Percentiles rank a stretch among this genome's conserved stretches.
Evolutionary conservation across 2,888 invertebrate genomes (phyloP).

Genomic region (Andrena camellia): DNA sequence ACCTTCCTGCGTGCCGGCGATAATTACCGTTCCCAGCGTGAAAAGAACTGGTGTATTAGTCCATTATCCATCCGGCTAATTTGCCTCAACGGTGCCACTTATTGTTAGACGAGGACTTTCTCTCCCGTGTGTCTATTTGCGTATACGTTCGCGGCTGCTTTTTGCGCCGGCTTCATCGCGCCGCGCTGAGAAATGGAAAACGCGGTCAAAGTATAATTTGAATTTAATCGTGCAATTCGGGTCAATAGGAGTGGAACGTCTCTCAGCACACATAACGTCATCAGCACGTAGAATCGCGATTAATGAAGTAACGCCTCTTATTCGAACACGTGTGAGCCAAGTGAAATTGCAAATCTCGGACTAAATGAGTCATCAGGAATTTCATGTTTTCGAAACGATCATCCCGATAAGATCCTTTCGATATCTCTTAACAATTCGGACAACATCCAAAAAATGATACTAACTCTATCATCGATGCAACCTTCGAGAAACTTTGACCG

Average conservation of each 20-base stretch:
- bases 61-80: constrained; percentile 60
- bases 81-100: constrained; percentile 59
- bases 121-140: constrained; percentile 35
- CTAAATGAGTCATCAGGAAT: background rate
- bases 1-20: constrained; percentile 43
- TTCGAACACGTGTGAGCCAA: background rate
- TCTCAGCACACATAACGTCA: background rate
- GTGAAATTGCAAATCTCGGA: constrained; percentile 2
- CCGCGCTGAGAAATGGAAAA: constrained; percentile 43
- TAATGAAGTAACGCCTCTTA: constrained; percentile 7
- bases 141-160: background rate
- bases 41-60: constrained; percentile 51
- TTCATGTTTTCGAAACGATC: background rate
- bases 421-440: background rate
- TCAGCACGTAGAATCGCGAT: background rate
- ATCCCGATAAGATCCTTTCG: too few species aligned
- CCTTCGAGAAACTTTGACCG: background rate
- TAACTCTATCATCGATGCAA: background rate
- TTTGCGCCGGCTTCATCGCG: constrained; percentile 17
- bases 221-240: constrained; percentile 44
- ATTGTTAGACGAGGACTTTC: constrained; percentile 61
- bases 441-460: background rate
- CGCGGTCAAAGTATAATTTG: constrained; percentile 39
- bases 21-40: constrained; percentile 58
- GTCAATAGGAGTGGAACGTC: constrained; percentile 10